phyloP scores from a whole-genome alignment of 1,140 invertebrate genomes.

The Sarcophaga bullata region DNA sequence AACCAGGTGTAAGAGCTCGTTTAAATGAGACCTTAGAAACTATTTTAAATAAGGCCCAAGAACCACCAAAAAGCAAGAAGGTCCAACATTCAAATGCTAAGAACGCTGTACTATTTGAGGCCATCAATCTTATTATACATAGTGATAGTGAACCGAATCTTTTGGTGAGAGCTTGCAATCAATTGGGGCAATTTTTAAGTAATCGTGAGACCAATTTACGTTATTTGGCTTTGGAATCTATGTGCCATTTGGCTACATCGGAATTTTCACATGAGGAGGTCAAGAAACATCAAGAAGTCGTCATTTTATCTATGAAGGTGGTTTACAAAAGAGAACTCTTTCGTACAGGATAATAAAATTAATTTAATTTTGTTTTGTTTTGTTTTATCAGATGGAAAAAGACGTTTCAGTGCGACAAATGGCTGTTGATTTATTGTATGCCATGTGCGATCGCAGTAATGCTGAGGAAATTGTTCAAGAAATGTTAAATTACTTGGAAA shows the following conservation, averaged over 20 bases:
- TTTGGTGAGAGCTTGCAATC: constrained; percentile 97
- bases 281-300: constrained; percentile 99
- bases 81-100: constrained; percentile 99
- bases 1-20: constrained; percentile 92
- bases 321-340: neutral
- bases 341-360: neutral
- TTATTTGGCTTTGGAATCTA: constrained; percentile 98
- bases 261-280: constrained; percentile 99
- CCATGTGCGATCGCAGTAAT: constrained; percentile 99
- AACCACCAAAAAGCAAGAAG: constrained; percentile 99
- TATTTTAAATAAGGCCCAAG: constrained; percentile 99
- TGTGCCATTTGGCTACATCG: constrained; percentile 98
- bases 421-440: constrained; percentile 98
- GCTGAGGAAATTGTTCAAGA: constrained; percentile 99
- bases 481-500: constrained; percentile 99
- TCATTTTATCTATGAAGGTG: constrained; percentile 95
- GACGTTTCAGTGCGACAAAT: constrained; percentile 98
- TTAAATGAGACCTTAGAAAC: constrained; percentile 99
- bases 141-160: constrained; percentile 98
- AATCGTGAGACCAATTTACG: constrained; percentile 98
- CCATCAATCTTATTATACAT: constrained; percentile 99
- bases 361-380: constrained; percentile 52
- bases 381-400: constrained; percentile 83
- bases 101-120: constrained; percentile 99
- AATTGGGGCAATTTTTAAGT: constrained; percentile 97